Evolutionary conservation across 2,888 invertebrate species (phyloP), one percentile per base, ranked within the genome.

Genomic region (Rhamnusium bicolor): DNA sequence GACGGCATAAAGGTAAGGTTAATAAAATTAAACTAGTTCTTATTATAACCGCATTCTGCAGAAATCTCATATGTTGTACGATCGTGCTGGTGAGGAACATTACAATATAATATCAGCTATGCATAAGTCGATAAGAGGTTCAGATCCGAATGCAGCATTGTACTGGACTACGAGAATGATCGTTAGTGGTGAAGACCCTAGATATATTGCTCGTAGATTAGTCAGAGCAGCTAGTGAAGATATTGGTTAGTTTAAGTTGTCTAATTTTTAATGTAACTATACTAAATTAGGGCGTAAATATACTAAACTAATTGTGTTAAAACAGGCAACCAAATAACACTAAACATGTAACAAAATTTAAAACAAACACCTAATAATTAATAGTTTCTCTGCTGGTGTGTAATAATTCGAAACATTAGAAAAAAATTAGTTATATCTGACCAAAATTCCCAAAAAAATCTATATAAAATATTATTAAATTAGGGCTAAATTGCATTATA

Each of bases 121-220:
- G 79, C 95, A 95, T 83, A 96, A 96, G 87, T 94, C 95, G 0
- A 93, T 96, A 63, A 90, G 96, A 79, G 95, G 95, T 0, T 92
- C 94, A 16, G 94, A 95, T 85, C 93, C 92, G 74, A 94, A 94
- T 87, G 96, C 95, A 1, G 92, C 96, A 12, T 87, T 96, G 47
- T 96, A 96, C 85, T 96, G 95, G 95, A 90, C 94, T 1, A 92
- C 94, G 1, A 90, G 96, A 73, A 95, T 95, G 91, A 87, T 96
- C 79, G 90, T 92, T 72, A 93, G 93, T 14, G 96, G 96, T 10
- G 96, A 96, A 86, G 94, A 95, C 86, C 95, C 95, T 0, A 84
- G 94, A 63, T 95, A 91, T 84, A 91, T 96, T 62, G 95, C 95
- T 1, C 89, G 96, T 24, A 88, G 96, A 78, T 89, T 96, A 69